phyloP scores from a whole-genome alignment of 2,888 invertebrate genomes.

The Cyaniris semiargus region DNA sequence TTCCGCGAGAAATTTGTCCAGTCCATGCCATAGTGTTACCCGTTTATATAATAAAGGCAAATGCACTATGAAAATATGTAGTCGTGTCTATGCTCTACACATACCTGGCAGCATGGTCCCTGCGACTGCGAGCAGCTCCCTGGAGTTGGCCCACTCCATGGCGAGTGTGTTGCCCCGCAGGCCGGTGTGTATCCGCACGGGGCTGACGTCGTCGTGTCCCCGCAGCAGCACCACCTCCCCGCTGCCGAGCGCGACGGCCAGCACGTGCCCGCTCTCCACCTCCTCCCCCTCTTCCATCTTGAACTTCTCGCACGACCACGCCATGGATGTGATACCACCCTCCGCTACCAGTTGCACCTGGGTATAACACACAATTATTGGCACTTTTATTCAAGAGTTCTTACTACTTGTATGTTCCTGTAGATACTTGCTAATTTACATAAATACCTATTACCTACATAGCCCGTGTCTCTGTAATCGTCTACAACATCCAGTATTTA shows the following conservation, averaged over 20 bases:
- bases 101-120: slow-evolving; percentile 82
- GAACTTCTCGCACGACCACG: slow-evolving; percentile 98
- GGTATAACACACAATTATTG: background rate
- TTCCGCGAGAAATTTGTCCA: too few relatives aligned
- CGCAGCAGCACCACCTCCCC: slow-evolving; percentile 94
- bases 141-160: slow-evolving; percentile 98
- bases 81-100: background rate
- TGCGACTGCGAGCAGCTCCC: slow-evolving; percentile 94
- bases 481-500: too few relatives aligned
- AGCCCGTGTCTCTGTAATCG: background rate
- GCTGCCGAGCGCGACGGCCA: slow-evolving; percentile 92
- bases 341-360: slow-evolving; percentile 90
- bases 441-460: too few relatives aligned
- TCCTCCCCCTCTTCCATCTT: slow-evolving; percentile 98
- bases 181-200: slow-evolving; percentile 91
- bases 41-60: too few relatives aligned
- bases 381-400: background rate
- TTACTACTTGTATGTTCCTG: background rate
- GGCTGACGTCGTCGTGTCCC: slow-evolving; percentile 96
- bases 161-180: slow-evolving; percentile 88
- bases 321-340: slow-evolving; percentile 94
- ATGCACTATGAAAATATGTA: too few relatives aligned
- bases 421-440: background rate
- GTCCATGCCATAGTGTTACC: too few relatives aligned
- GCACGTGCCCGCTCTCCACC: slow-evolving; percentile 84